Evolutionary conservation across 2,113 vertebrate genomes (phyloP).

Genomic region (Willisornis vidua): DNA sequence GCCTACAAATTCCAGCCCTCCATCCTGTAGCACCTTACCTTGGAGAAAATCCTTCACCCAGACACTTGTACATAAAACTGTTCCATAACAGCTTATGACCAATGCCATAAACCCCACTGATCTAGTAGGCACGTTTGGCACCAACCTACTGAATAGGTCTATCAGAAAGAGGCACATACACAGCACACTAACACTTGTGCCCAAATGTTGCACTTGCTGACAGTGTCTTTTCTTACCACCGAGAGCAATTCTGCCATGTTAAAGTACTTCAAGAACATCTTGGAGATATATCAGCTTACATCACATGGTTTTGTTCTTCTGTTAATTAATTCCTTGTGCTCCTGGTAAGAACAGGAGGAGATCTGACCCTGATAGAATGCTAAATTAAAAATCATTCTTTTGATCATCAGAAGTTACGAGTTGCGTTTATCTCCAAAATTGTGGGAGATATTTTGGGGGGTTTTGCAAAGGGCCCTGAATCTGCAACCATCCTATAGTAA

Average conservation of each 20-base stretch:
- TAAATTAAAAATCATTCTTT: neutral
- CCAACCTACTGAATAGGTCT: neutral
- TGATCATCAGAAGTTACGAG: neutral
- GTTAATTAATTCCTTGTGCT: neutral
- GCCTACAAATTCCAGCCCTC: neutral
- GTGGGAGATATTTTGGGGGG: rapidly evolving
- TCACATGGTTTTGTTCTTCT: neutral
- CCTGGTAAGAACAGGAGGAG: neutral
- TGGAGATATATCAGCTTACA: neutral
- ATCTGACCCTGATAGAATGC: neutral
- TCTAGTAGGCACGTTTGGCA: neutral
- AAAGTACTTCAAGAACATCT: neutral
- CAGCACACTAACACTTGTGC: neutral
- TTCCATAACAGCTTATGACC: neutral
- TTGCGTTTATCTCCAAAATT: neutral
- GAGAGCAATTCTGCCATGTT: neutral
- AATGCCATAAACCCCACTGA: neutral
- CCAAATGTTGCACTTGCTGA: neutral
- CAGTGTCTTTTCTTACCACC: neutral
- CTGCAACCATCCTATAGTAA: neutral
- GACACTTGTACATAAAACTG: neutral
- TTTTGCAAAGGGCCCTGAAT: neutral
- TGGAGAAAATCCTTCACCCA: neutral
- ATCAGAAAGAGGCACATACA: neutral
- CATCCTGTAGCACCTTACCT: neutral